phyloP scores from a whole-genome alignment of 2,113 vertebrate species.

The Vidua macroura region DNA sequence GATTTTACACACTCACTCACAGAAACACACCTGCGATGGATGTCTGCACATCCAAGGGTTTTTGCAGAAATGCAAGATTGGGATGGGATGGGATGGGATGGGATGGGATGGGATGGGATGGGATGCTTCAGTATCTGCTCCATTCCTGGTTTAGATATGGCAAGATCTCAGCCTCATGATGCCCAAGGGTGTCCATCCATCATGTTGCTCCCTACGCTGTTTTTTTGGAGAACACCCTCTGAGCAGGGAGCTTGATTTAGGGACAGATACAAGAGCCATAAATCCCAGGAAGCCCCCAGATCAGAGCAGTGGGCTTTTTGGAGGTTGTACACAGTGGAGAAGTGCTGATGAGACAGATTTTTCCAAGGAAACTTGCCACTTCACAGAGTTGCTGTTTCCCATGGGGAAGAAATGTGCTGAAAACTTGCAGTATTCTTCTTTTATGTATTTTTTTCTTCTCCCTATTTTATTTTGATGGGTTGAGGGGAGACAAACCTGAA shows the following conservation, averaged over 20 bases:
- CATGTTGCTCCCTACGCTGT: fast-evolving
- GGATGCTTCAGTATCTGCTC: neutral
- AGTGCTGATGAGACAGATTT: neutral
- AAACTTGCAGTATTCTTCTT: neutral
- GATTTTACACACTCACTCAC: neutral
- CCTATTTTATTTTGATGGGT: neutral
- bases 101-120: neutral
- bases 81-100: neutral
- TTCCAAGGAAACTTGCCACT: conserved; percentile 1
- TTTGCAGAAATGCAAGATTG: neutral
- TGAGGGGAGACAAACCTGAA: neutral
- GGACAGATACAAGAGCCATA: neutral
- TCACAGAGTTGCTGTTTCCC: neutral
- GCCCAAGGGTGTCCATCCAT: neutral
- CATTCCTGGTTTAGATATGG: neutral
- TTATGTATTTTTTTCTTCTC: neutral
- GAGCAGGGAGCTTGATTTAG: neutral
- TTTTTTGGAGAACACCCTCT: neutral
- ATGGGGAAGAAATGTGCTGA: neutral
- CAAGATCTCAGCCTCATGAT: neutral
- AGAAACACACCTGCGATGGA: no score
- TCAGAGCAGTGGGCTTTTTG: neutral
- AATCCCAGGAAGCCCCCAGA: neutral
- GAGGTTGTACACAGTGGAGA: neutral
- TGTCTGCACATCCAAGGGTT: fast-evolving